Evolutionary conservation across 1,140 invertebrate species (phyloP).

Genomic region (Hylaeus volcanicus): DNA sequence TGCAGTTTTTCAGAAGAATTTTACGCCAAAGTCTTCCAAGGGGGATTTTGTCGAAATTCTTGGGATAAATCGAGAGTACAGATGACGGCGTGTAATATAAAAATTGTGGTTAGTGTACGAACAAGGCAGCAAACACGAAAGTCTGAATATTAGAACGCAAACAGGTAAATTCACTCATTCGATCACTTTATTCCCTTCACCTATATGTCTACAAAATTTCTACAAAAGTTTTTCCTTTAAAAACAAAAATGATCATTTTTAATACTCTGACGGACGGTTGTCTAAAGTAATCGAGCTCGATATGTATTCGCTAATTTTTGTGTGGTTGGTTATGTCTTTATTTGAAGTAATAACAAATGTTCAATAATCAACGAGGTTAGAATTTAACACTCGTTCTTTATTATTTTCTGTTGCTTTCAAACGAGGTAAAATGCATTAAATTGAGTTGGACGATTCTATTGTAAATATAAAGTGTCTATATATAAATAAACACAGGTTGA

Average conservation of each 20-base stretch:
- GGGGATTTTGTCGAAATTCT: neutral
- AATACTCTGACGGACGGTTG: neutral
- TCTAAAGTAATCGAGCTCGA: neutral
- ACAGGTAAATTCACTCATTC: neutral
- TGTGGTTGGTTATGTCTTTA: neutral
- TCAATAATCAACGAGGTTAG: neutral
- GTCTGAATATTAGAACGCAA: constrained; percentile 1
- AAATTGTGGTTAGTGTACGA: constrained; percentile 41
- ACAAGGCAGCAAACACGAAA: constrained; percentile 30
- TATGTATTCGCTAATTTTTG: neutral
- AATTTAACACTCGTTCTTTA: no score
- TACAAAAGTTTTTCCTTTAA: neutral
- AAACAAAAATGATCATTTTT: neutral
- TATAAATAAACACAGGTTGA: no score
- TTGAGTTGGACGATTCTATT: no score
- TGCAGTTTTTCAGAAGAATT: neutral
- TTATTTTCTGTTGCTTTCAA: no score
- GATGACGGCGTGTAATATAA: constrained; percentile 54
- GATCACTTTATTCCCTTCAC: neutral
- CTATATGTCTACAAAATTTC: neutral
- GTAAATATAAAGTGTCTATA: no score
- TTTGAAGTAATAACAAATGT: neutral
- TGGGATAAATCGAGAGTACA: constrained; percentile 29
- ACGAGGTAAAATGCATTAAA: no score
- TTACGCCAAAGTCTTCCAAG: neutral